Percentiles rank a stretch among this genome's conserved stretches.
phyloP scores from a whole-genome alignment of 1,140 invertebrate genomes.

The Oncopodura yosiiana region DNA sequence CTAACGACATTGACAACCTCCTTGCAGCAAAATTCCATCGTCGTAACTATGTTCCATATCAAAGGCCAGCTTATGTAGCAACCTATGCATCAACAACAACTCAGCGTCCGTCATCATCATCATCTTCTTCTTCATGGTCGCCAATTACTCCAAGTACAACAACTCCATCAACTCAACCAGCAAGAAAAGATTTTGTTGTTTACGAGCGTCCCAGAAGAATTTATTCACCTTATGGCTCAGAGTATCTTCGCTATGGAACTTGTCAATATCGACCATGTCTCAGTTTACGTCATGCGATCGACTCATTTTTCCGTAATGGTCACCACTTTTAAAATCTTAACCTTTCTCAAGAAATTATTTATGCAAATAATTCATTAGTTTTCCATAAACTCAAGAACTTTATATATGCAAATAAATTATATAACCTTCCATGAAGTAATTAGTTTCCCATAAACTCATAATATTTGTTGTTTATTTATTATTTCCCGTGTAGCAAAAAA shows the following conservation, averaged over 20 bases:
- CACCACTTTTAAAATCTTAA: neutral
- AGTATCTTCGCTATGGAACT: conserved; percentile 4
- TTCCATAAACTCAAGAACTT: neutral
- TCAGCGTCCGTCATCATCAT: too few species aligned
- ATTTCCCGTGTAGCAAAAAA: neutral
- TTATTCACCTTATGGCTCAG: too few species aligned
- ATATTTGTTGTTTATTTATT: neutral
- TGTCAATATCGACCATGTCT: conserved; percentile 7
- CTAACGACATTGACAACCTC: too few species aligned
- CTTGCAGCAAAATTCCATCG: too few species aligned
- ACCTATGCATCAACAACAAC: too few species aligned
- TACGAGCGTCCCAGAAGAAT: too few species aligned
- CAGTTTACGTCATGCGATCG: conserved; percentile 7
- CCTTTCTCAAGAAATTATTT: neutral
- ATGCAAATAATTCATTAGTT: neutral
- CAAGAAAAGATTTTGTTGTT: too few species aligned
- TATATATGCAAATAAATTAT: neutral
- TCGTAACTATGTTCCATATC: too few species aligned
- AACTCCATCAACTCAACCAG: too few species aligned
- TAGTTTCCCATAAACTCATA: neutral
- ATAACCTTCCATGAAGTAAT: neutral
- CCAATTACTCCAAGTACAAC: too few species aligned
- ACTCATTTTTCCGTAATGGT: conserved; percentile 5
- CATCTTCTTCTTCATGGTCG: too few species aligned
- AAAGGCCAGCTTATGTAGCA: too few species aligned